These are phyloP conservation scores for Hepsetus odoe DNA, from an alignment of 2,113 vertebrate species.

Conservation along the genomic window DNA sequence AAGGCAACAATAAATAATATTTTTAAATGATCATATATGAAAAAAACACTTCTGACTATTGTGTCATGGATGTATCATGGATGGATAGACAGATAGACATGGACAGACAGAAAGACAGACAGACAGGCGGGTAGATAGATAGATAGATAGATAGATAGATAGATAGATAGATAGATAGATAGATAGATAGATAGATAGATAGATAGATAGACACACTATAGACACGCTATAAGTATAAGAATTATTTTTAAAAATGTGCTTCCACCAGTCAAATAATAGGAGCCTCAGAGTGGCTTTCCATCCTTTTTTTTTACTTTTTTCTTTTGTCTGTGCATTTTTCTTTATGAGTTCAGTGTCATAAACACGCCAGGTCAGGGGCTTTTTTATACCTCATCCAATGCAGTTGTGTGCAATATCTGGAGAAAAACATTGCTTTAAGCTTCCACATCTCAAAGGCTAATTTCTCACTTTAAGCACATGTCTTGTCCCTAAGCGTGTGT, in stretches of 20 bases:
- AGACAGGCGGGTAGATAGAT: too few species aligned
- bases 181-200: not conserved
- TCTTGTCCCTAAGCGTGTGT: not conserved
- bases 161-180: not conserved
- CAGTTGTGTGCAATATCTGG: slow-evolving; percentile 20
- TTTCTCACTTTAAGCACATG: not conserved
- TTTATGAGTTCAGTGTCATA: not conserved
- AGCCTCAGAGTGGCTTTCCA: not conserved
- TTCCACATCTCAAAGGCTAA: slow-evolving; percentile 10
- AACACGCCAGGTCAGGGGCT: not conserved
- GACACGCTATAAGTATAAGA: too few species aligned
- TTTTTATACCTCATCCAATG: not conserved
- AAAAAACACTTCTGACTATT: not conserved
- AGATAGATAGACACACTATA: not conserved
- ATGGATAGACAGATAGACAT: too few species aligned
- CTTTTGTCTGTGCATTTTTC: not conserved
- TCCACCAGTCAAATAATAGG: not conserved
- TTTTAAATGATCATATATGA: not conserved
- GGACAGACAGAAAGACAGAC: too few species aligned
- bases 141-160: too few species aligned
- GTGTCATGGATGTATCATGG: not conserved
- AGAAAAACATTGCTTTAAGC: not conserved
- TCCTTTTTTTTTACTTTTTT: not conserved
- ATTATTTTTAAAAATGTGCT: too few species aligned
- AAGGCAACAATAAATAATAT: not conserved